These are phyloP conservation scores for Toxotes jaculatrix DNA, from an alignment of 2,113 vertebrate genomes.

Conservation along the genomic window DNA sequence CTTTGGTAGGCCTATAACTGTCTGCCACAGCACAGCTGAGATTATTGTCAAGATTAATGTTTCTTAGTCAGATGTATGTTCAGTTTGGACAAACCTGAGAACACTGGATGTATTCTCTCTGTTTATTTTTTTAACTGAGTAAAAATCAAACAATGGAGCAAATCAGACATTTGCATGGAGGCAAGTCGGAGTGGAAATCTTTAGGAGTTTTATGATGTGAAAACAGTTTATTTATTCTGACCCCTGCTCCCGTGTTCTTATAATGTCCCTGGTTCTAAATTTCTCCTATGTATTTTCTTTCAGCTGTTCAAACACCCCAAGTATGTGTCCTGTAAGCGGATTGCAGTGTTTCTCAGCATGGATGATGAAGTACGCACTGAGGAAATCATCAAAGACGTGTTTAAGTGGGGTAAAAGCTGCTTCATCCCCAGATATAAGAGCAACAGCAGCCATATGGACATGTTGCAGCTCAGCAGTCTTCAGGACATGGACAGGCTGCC, in stretches of 20 bases:
- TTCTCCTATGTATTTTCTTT: background rate
- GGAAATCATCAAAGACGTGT: constrained; percentile 89
- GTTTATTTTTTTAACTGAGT: too few species aligned
- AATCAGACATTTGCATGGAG: too few species aligned
- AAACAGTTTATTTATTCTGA: too few species aligned
- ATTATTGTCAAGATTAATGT: too few species aligned
- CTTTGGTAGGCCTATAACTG: too few species aligned
- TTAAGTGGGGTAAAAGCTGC: constrained; percentile 89
- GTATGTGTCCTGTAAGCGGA: constrained; percentile 86
- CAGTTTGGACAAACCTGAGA: too few species aligned
- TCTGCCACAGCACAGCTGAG: too few species aligned
- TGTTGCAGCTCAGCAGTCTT: constrained; percentile 87
- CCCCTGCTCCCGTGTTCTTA: background rate
- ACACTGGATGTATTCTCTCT: too few species aligned
- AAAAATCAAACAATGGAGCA: too few species aligned
- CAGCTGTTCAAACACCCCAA: constrained; percentile 89
- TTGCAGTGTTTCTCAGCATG: constrained; percentile 95
- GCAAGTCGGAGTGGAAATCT: too few species aligned
- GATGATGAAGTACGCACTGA: constrained; percentile 91
- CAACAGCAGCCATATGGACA: constrained; percentile 92
- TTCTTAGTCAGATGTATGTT: too few species aligned
- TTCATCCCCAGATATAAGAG: constrained; percentile 92
- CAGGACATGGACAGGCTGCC: constrained; percentile 88
- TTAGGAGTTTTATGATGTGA: too few species aligned
- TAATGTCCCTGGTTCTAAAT: background rate